These are phyloP conservation scores for Ptyas mucosa DNA, from an alignment of 2,113 vertebrate genomes.

Conservation along the genomic window DNA sequence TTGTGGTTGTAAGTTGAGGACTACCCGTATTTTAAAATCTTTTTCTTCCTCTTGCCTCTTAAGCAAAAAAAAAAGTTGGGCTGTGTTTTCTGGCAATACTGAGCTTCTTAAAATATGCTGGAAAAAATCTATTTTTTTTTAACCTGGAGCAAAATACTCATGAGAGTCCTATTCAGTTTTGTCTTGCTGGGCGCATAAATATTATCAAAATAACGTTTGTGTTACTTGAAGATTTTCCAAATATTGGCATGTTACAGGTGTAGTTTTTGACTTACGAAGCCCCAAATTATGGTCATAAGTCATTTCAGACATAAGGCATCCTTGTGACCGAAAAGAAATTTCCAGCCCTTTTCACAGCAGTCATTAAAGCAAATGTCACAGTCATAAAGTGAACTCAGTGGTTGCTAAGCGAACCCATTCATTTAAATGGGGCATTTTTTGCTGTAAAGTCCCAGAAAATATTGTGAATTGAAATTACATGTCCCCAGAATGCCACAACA, in stretches of 20 bases:
- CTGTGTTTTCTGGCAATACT: slow-evolving; percentile 43
- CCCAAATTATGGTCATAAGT: background rate
- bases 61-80: background rate
- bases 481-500: background rate
- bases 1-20: background rate
- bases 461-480: background rate
- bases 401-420: background rate
- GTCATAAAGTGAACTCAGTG: background rate
- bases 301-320: background rate
- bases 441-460: background rate
- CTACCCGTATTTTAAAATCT: accelerated
- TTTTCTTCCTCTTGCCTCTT: background rate
- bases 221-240: background rate
- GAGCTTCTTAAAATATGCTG: slow-evolving; percentile 67
- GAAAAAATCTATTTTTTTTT: slow-evolving; percentile 67
- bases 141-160: slow-evolving; percentile 71
- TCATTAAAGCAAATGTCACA: background rate
- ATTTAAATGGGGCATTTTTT: background rate
- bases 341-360: background rate
- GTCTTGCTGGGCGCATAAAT: background rate
- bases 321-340: background rate
- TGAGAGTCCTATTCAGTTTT: slow-evolving; percentile 58
- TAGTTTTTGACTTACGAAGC: background rate
- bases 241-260: background rate
- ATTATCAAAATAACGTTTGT: too few relatives aligned